Evolutionary conservation across 2,888 invertebrate genomes (phyloP), one percentile per base, ranked within the genome.

Genomic region (Orchesellides sinensis): DNA sequence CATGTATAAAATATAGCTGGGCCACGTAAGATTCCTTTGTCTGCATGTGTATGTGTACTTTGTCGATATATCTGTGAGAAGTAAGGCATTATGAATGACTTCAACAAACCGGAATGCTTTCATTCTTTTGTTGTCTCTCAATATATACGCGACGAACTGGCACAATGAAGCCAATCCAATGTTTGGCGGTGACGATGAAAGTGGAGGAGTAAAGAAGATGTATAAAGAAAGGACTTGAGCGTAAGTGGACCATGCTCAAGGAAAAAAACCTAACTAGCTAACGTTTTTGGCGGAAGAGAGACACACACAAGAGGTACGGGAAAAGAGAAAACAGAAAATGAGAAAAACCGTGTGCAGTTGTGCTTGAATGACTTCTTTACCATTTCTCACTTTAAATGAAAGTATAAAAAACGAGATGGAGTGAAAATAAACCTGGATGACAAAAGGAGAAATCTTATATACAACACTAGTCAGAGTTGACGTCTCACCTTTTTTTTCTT

Each of bases 161-260:
- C 65, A 66, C 40, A 75, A 75, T 65, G 75, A 75, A 75, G 74
- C 65, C 63, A 74, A 74, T 74, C 35, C 54, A 27, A 1, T 61
- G 23, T 56, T 65, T 63, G 45, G 70, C 12, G 23, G 19, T 54
- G 32, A 74, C 32, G 73, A 65, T 74, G 74, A 75, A 65, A 74
- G 65, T 52, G 4, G 54, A 74, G 5, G 72, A 59, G 70, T n/a
- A 10, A 32, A 32, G n/a, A n/a, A n/a, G n/a, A n/a, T 32, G 32
- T 52, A 74, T 52, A 66, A 66, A 75, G 27, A 23, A 45, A 61
- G n/a, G 35, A 70, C 23, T 45, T 65, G 12, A 6, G 19, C 45
- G 65, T 49, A 72, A 72, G 59, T 72, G 72, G 72, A 61, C 61
- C 61, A 72, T 72, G 27, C 17, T 21, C 54, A 1, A 2, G 54